Evolutionary conservation across 2,888 invertebrate species (phyloP).

Genomic region (Acleris emargana): DNA sequence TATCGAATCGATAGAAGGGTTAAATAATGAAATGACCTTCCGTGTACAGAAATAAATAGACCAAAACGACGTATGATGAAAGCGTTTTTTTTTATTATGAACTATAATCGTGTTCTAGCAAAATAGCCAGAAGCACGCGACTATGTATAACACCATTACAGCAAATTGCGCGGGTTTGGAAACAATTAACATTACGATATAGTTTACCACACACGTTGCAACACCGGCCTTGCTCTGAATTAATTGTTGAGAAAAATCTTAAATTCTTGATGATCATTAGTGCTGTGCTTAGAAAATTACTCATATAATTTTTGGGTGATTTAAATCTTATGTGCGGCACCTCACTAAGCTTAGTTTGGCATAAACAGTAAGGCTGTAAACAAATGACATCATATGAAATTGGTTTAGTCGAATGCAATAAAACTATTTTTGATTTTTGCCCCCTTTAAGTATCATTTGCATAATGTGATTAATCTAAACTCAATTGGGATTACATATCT

Average conservation of each 20-base stretch:
- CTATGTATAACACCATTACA: constrained; percentile 23
- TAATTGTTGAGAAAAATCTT: constrained; percentile 32
- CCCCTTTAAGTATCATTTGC: too few relatives aligned
- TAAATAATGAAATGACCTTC: not conserved
- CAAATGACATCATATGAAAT: too few relatives aligned
- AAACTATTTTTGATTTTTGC: too few relatives aligned
- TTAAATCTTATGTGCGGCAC: too few relatives aligned
- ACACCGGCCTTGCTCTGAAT: constrained; percentile 32
- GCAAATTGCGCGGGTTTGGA: constrained; percentile 23
- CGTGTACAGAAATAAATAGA: not conserved
- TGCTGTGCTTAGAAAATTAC: not conserved
- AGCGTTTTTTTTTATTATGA: not conserved
- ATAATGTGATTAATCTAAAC: too few relatives aligned
- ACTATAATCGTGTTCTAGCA: too few relatives aligned
- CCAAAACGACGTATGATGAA: constrained; percentile 2
- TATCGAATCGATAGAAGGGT: too few relatives aligned
- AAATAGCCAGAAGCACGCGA: constrained; percentile 19
- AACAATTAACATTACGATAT: constrained; percentile 35
- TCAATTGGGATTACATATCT: too few relatives aligned
- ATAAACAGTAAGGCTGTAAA: too few relatives aligned
- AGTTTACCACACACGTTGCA: constrained; percentile 29
- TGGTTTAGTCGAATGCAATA: too few relatives aligned
- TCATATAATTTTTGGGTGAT: too few relatives aligned
- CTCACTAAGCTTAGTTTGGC: too few relatives aligned
- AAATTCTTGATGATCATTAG: constrained; percentile 27